Conservation (phyloP, 2,797 vertebrate genomes). For the Melanogrammus aeglefinus region DNA sequence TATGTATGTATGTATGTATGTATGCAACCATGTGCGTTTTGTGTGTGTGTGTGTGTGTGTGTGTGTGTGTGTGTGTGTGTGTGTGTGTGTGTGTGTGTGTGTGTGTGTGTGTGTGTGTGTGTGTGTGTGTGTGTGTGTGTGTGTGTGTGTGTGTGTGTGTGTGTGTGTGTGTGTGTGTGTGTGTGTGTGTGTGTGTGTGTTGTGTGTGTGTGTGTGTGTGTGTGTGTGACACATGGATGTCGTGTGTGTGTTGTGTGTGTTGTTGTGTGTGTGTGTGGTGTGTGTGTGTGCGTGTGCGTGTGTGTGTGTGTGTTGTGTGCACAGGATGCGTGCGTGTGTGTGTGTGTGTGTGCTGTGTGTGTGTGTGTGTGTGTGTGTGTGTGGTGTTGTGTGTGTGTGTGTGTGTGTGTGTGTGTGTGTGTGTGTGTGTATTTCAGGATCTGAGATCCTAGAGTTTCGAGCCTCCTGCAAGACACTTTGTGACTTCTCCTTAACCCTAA, state of each 20-base stretch:
- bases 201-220: background rate
- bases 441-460: background rate
- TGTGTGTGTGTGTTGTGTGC: background rate
- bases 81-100: background rate
- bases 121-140: background rate
- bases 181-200: background rate
- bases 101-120: constrained; percentile 1
- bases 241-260: background rate
- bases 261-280: too few relatives aligned
- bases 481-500: constrained; percentile 22
- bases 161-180: background rate
- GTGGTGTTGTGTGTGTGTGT: constrained; percentile 1
- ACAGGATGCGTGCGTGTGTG: background rate
- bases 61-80: background rate
- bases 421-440: background rate
- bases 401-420: background rate
- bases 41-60: background rate
- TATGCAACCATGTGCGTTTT: background rate
- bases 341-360: background rate
- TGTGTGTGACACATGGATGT: background rate
- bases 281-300: background rate
- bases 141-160: background rate
- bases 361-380: background rate
- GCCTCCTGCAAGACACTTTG: constrained; percentile 10
- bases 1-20: background rate